A percentile compares a stretch with the other conserved stretches of the same genome.
Evolutionary conservation across 2,888 invertebrate genomes (phyloP).

Genomic region (Ethmia dodecea): DNA sequence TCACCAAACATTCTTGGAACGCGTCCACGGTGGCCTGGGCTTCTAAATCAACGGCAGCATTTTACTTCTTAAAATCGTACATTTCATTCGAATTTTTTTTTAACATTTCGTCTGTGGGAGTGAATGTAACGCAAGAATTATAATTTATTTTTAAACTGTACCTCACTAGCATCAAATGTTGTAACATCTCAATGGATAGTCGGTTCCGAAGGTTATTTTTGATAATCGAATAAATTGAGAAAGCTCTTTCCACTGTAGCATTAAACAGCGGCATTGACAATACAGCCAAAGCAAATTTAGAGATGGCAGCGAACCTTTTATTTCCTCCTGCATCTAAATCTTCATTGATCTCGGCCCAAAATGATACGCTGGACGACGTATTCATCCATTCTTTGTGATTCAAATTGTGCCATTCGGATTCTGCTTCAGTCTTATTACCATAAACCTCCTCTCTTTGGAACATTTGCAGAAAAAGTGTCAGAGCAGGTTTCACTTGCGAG

Average conservation of each 20-base stretch:
- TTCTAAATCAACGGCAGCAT: neutral
- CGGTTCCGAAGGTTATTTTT: neutral
- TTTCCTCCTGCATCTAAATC: constrained; percentile 4
- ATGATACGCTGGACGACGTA: constrained; percentile 1
- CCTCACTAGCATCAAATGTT: neutral
- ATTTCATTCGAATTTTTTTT: neutral
- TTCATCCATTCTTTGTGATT: too few relatives aligned
- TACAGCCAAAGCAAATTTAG: constrained; percentile 9
- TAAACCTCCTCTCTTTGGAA: too few relatives aligned
- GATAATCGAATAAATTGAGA: constrained; percentile 2
- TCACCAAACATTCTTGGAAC: neutral
- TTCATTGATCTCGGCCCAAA: constrained; percentile 5
- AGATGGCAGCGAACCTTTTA: constrained; percentile 5
- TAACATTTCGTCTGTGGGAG: neutral
- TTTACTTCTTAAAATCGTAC: neutral
- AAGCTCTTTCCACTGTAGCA: constrained; percentile 9
- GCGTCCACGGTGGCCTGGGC: neutral
- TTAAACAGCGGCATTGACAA: constrained; percentile 7
- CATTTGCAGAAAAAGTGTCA: too few relatives aligned
- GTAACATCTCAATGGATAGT: neutral
- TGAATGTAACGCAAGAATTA: neutral
- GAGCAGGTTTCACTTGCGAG: too few relatives aligned
- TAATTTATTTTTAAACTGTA: neutral
- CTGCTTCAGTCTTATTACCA: too few relatives aligned
- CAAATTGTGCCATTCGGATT: too few relatives aligned